Conservation (phyloP, 1,140 invertebrate species). For the Neodiprion fabricii region DNA sequence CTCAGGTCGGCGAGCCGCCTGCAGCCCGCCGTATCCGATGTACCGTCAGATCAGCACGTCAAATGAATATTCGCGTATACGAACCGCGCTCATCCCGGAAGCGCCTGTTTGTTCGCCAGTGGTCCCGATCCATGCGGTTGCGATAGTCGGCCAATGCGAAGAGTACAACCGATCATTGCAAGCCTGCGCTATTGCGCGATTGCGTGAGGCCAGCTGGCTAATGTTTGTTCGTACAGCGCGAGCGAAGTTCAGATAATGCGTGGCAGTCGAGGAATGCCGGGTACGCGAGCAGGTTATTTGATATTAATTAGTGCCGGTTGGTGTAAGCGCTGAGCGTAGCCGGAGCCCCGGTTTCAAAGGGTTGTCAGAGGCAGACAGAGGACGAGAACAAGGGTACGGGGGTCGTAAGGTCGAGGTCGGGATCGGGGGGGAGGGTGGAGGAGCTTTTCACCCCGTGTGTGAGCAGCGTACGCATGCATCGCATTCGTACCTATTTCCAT, state of each 20-base stretch:
- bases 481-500: too few relatives aligned
- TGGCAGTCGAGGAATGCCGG: background rate
- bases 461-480: too few relatives aligned
- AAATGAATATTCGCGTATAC: too few relatives aligned
- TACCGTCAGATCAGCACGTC: too few relatives aligned
- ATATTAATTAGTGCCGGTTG: slow-evolving; percentile 2
- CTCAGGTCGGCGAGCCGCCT: too few relatives aligned
- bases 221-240: background rate
- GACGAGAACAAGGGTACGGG: background rate
- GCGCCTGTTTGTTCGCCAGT: too few relatives aligned
- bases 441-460: too few relatives aligned
- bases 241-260: background rate
- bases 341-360: background rate
- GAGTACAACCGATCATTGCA: background rate
- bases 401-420: background rate
- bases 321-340: background rate
- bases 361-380: slow-evolving; percentile 4
- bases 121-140: too few relatives aligned
- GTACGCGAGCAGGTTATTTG: slow-evolving; percentile 5
- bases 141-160: too few relatives aligned
- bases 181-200: background rate
- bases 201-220: background rate
- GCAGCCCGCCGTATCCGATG: too few relatives aligned
- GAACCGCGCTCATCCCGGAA: too few relatives aligned
- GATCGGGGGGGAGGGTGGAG: background rate